phyloP scores from a whole-genome alignment of 1,140 invertebrate genomes.

The Achroia grisella region DNA sequence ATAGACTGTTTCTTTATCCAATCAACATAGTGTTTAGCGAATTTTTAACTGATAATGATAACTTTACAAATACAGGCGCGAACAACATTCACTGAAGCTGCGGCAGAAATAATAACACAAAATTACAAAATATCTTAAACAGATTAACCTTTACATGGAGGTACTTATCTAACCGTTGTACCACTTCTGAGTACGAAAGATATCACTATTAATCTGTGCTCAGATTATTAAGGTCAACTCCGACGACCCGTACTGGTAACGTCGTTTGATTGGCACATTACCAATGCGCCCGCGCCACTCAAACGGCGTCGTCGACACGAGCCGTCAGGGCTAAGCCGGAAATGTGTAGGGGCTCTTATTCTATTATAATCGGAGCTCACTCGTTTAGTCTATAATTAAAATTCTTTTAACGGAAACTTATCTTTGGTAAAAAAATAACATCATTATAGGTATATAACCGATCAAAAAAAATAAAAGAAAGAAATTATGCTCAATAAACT shows the following conservation, averaged over 20 bases:
- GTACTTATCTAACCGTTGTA: slow-evolving; percentile 61
- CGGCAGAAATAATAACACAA: slow-evolving; percentile 24
- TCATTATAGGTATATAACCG: slow-evolving; percentile 44
- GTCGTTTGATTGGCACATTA: no score
- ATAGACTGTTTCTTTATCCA: slow-evolving; percentile 18
- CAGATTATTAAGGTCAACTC: no score
- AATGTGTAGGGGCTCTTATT: no score
- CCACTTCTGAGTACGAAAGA: slow-evolving; percentile 51
- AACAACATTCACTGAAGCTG: slow-evolving; percentile 46
- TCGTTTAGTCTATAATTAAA: slow-evolving; percentile 36
- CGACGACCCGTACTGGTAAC: no score
- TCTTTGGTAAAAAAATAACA: slow-evolving; percentile 69
- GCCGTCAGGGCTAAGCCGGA: no score
- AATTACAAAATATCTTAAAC: slow-evolving; percentile 31
- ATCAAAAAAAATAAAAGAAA: slow-evolving; percentile 41
- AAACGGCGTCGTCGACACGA: no score
- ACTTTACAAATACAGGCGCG: slow-evolving; percentile 24
- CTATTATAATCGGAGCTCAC: slow-evolving; percentile 32
- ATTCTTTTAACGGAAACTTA: slow-evolving; percentile 47
- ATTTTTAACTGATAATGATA: slow-evolving; percentile 3
- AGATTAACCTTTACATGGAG: slow-evolving; percentile 39
- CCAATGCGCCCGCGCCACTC: no score
- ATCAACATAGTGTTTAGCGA: slow-evolving; percentile 12
- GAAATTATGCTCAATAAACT: slow-evolving; percentile 46
- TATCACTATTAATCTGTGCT: slow-evolving; percentile 46